phyloP scores from a whole-genome alignment of 2,888 invertebrate genomes.

The Mesorhabditis belari region DNA sequence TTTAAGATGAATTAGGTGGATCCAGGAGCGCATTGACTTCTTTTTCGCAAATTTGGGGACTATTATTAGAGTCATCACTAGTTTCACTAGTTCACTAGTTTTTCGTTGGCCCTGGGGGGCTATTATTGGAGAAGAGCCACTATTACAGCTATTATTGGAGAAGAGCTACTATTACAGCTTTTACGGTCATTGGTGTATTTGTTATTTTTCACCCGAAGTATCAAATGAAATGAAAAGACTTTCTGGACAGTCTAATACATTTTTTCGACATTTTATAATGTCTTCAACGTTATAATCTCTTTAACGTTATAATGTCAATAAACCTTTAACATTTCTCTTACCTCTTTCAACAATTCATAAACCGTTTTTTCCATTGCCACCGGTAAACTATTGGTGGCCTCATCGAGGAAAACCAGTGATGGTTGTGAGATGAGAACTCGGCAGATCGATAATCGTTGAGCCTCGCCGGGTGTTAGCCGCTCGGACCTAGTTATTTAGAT shows the following conservation, averaged over 20 bases:
- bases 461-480: constrained; percentile 89
- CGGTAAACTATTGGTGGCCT: constrained; percentile 77
- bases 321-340: background rate
- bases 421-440: constrained; percentile 79
- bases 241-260: background rate
- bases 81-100: too few relatives aligned
- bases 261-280: background rate
- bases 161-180: background rate
- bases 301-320: background rate
- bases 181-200: too few relatives aligned
- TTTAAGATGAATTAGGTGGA: too few relatives aligned
- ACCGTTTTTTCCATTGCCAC: constrained; percentile 18
- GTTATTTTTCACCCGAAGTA: background rate
- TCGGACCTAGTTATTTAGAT: too few relatives aligned
- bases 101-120: too few relatives aligned
- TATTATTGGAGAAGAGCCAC: too few relatives aligned
- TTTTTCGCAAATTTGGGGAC: too few relatives aligned
- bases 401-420: constrained; percentile 71
- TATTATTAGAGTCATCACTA: too few relatives aligned
- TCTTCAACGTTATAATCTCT: background rate
- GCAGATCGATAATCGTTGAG: constrained; percentile 89
- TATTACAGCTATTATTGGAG: too few relatives aligned
- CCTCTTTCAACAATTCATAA: constrained; percentile 22
- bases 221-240: background rate
- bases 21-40: too few relatives aligned